phyloP scores from a whole-genome alignment of 92 coral and sea anemone genomes.

The Palythoa grandis region DNA sequence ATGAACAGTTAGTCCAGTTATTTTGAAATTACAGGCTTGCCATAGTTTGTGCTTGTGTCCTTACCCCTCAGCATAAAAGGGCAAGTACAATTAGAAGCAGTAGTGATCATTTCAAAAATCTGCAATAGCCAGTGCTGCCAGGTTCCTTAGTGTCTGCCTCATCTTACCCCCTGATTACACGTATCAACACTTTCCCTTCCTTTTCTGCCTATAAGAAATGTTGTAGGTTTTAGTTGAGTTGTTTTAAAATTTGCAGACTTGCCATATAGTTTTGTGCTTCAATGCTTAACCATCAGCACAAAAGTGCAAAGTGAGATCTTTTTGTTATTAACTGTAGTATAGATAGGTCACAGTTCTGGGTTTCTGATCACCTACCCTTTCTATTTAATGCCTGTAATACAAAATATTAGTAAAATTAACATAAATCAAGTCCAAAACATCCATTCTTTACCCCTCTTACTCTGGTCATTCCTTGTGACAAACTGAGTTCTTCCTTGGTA shows the following conservation, averaged over 20 bases:
- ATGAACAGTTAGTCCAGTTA: conserved; percentile 2
- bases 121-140: not conserved
- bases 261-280: no score
- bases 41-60: conserved; percentile 5
- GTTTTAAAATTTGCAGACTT: no score
- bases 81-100: not conserved
- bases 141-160: conserved; percentile 6
- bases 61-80: conserved; percentile 2
- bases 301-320: not conserved
- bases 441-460: conserved; percentile 1
- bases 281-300: no score
- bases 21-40: conserved; percentile 10
- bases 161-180: not conserved
- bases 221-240: no score
- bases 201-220: not conserved
- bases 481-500: conserved; percentile 1
- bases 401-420: not conserved
- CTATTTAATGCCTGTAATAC: not conserved
- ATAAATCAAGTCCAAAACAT: not conserved
- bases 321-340: not conserved
- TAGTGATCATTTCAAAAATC: not conserved
- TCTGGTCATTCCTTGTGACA: conserved; percentile 1
- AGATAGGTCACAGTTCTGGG: not conserved
- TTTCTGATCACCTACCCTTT: not conserved
- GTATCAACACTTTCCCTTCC: not conserved